A percentile compares a stretch with the other conserved stretches of the same genome.
Conservation (phyloP, 1,140 invertebrate species). For the Cydia amplana region DNA sequence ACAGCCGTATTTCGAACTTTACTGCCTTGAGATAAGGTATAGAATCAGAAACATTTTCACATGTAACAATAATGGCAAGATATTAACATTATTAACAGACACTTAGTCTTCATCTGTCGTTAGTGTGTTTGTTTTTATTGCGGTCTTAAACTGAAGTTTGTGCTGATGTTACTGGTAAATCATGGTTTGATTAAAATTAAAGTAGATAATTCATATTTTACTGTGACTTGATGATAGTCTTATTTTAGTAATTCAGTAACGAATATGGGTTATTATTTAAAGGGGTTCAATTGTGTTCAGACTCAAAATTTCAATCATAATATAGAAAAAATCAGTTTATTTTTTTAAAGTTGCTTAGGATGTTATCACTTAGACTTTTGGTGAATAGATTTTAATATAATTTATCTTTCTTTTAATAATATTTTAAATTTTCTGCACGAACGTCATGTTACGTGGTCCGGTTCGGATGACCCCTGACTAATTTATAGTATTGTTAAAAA, state of each 20-base stretch:
- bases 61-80: constrained; percentile 18
- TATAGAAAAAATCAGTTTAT: too few relatives aligned
- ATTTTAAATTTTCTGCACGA: too few relatives aligned
- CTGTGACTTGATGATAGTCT: not conserved
- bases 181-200: constrained; percentile 22
- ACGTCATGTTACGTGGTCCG: too few relatives aligned
- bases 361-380: too few relatives aligned
- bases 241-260: not conserved
- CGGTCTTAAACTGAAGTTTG: constrained; percentile 4
- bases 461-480: too few relatives aligned
- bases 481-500: too few relatives aligned
- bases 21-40: not conserved
- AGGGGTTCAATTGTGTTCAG: too few relatives aligned
- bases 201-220: constrained; percentile 22
- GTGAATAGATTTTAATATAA: too few relatives aligned
- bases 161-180: constrained; percentile 7
- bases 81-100: constrained; percentile 32
- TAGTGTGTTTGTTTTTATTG: constrained; percentile 23
- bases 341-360: too few relatives aligned
- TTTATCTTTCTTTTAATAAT: too few relatives aligned
- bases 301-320: too few relatives aligned
- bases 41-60: not conserved
- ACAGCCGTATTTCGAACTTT: not conserved
- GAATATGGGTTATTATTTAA: too few relatives aligned
- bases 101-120: constrained; percentile 31